phyloP scores from a whole-genome alignment of 2,888 invertebrate genomes.

The Platycnemis pennipes region DNA sequence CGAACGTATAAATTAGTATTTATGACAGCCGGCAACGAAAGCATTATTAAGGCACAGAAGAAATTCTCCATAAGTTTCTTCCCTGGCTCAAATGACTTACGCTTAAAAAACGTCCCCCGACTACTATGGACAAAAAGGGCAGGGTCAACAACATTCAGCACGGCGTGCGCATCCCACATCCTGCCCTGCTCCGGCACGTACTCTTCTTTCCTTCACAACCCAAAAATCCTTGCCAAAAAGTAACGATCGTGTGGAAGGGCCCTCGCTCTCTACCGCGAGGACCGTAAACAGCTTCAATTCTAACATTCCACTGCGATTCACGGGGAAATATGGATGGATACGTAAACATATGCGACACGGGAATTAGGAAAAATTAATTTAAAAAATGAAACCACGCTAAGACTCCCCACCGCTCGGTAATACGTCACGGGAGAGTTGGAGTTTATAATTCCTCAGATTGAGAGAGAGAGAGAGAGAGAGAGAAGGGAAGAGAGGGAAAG shows the following conservation, averaged over 20 bases:
- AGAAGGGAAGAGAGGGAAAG: neutral
- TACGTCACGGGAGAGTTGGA: neutral
- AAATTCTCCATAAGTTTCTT: neutral
- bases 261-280: neutral
- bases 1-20: too few relatives aligned
- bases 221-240: neutral
- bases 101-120: neutral
- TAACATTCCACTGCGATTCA: neutral
- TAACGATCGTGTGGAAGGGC: conserved; percentile 2
- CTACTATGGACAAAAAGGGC: conserved; percentile 37
- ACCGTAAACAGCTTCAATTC: neutral
- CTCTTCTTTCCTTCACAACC: neutral
- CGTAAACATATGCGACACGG: neutral
- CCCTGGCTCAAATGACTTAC: neutral
- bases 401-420: neutral
- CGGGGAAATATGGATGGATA: neutral
- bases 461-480: neutral
- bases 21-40: too few relatives aligned
- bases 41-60: neutral
- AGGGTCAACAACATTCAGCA: conserved; percentile 46
- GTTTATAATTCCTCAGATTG: neutral
- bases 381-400: neutral
- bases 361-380: neutral
- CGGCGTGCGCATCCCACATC: neutral
- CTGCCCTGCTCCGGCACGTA: neutral